Evolutionary conservation across 1,140 invertebrate genomes (phyloP), one percentile per base, ranked within the genome.

Genomic region (Tetraneura akinire): DNA sequence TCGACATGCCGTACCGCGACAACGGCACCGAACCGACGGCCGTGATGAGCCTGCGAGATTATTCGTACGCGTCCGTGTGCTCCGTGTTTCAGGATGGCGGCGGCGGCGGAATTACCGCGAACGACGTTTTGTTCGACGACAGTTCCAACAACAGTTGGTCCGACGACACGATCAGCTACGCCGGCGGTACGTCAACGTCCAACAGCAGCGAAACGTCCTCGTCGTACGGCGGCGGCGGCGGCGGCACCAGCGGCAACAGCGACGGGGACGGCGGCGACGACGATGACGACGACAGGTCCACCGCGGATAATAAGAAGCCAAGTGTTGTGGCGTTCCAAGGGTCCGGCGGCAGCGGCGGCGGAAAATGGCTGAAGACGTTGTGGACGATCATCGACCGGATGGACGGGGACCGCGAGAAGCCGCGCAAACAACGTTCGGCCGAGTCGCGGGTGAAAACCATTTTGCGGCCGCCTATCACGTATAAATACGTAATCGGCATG

Each of bases 401-500:
- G 55, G 51, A 78, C 3, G 47, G 45, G 16, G 26, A 32, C 3
- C 57, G 23, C 16, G 47, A 42, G 16, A 16, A 9, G 11, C 68
- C 26, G 26, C 26, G 51, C 14, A 10, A 53, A 8, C 32, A n/a
- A n/a, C 51, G 18, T n/a, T 18, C 16, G 11, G 53, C n/a, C 29
- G 42, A 21, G 26, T 29, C 47, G 18, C 49, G 37, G 53, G 90
- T 90, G 0, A 91, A 91, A 82, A 87, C 89, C 57, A 93, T 93
- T 51, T 86, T 93, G 3, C 86, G 93, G 29, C 88, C 91, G 29
- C 92, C 92, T 0, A 89, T 92, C 0, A 89, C 91, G 0, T 93
- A 94, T 84, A 92, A 90, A 3, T 94, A 94, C 84, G 89, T 93
- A 1, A 89, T 90, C 80, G 93, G 93, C 55, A 87, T 93, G 66